Evolutionary conservation across 2,888 invertebrate species (phyloP).

Genomic region (Microdon myrmicae): DNA sequence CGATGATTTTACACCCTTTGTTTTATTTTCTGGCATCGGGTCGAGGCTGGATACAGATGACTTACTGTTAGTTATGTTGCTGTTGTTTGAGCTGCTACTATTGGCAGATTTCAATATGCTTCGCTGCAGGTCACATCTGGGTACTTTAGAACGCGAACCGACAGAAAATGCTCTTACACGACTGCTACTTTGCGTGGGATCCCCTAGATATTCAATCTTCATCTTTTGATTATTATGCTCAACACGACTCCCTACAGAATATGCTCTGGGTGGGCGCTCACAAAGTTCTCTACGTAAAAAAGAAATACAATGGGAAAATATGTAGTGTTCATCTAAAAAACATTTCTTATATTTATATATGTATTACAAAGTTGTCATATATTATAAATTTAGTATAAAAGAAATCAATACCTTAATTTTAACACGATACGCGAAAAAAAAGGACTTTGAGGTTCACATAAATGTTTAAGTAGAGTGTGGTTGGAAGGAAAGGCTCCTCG

Average conservation of each 20-base stretch:
- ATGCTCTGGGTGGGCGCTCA: slow-evolving; percentile 77
- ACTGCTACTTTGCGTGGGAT: slow-evolving; percentile 66
- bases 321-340: no score
- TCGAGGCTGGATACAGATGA: slow-evolving; percentile 54
- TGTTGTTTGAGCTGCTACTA: slow-evolving; percentile 46
- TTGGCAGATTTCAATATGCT: slow-evolving; percentile 58
- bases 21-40: slow-evolving; percentile 37
- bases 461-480: no score
- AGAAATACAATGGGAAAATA: slow-evolving; percentile 5
- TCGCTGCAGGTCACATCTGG: slow-evolving; percentile 62
- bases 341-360: no score
- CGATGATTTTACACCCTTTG: slow-evolving; percentile 70
- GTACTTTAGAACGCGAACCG: slow-evolving; percentile 74
- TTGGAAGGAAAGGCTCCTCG: no score
- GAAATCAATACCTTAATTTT: no score
- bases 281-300: slow-evolving; percentile 60
- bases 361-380: no score
- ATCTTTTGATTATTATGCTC: slow-evolving; percentile 72
- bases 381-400: no score
- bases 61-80: slow-evolving; percentile 55
- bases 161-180: slow-evolving; percentile 82
- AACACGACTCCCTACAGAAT: slow-evolving; percentile 86
- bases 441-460: no score
- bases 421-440: no score
- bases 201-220: slow-evolving; percentile 66